A percentile compares a stretch with the other conserved stretches of the same genome.
These are phyloP conservation scores for Callyntrura guangdongensis DNA, from an alignment of 2,888 invertebrate genomes.

Conservation along the genomic window DNA sequence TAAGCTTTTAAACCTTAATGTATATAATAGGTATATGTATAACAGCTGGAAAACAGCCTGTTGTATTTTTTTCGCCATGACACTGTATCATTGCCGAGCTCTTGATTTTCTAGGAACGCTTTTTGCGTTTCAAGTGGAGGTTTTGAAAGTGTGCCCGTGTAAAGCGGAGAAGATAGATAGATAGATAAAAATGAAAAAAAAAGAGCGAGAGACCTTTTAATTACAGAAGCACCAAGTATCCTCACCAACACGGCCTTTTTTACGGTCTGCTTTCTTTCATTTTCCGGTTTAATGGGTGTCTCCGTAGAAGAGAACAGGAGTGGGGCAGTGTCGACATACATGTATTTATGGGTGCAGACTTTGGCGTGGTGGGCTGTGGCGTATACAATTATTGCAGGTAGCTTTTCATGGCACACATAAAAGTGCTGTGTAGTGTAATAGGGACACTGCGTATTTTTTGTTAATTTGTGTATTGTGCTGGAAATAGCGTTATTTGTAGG, in stretches of 20 bases:
- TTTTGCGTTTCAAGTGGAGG: too few species aligned
- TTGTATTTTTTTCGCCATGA: too few species aligned
- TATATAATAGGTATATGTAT: not conserved
- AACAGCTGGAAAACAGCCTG: not conserved
- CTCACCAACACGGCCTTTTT: not conserved
- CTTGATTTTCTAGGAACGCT: too few species aligned
- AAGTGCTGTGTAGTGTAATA: not conserved
- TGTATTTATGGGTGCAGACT: not conserved
- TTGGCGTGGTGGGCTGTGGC: not conserved
- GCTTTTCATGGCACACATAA: constrained; percentile 11
- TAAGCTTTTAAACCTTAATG: not conserved
- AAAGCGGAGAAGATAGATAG: too few species aligned
- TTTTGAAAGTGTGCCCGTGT: too few species aligned
- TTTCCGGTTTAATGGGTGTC: constrained; percentile 40
- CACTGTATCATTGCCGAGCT: not conserved
- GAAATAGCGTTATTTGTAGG: too few species aligned
- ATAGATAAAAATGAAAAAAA: too few species aligned
- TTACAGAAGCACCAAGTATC: not conserved
- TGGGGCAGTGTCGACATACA: constrained; percentile 31
- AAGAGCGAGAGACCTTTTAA: too few species aligned
- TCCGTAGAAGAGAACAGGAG: constrained; percentile 10
- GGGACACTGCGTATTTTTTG: not conserved
- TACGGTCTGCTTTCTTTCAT: constrained; percentile 49
- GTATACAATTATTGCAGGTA: not conserved
- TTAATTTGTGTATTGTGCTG: not conserved